Base-by-base conservation (phyloP, 2,113 vertebrate genomes). In the Agelaius tricolor region DNA sequence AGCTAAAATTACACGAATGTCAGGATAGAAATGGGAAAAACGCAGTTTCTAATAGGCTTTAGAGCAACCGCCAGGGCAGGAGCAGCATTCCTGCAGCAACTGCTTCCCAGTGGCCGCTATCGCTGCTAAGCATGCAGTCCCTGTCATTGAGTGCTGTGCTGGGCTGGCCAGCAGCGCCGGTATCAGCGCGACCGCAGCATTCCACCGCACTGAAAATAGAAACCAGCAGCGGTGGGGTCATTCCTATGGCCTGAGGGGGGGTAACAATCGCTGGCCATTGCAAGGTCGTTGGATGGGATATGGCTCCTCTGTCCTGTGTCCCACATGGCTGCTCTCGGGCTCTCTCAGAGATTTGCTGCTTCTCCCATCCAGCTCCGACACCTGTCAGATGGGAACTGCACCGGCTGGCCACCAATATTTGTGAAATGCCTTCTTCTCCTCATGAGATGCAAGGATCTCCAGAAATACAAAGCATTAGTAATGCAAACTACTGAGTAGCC, bases 1-100 rank as follows among this genome's bases (percentile, higher is more conserved):
- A 83, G 89, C 81, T 95, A 96, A 92, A 96, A 96, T 94, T 94
- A 95, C 93, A 77, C 8, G 27, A 91, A 71, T 31, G 84, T 91
- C 22, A 3, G 85, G 66, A 57, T 69, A 75, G 90, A 95, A 91
- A 89, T 65, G 76, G 85, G 85, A 59, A 55, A 95, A 93, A 93
- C 5, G 2, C 33, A 44, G 43, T 88, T 93, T 87, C 77, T 71
- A 74, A 63, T 7, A 65, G 47, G 52, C 78, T 69, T 82, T 77
- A 44, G 78, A 94, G 78, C 89, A 91, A 74, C 92, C 80, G 63
- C 0, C 1, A 87, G 85, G 83, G 73, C 79, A 80, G 83, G 65
- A 96, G 73, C 76, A 84, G 5, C 92, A 87, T 96, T 92, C 79
- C 75, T 86, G 24, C 68, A 82, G 13, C 84, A 88, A 92, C 86